Base-by-base conservation (phyloP, 2,797 vertebrate genomes). In the Molossus alvarezi region DNA sequence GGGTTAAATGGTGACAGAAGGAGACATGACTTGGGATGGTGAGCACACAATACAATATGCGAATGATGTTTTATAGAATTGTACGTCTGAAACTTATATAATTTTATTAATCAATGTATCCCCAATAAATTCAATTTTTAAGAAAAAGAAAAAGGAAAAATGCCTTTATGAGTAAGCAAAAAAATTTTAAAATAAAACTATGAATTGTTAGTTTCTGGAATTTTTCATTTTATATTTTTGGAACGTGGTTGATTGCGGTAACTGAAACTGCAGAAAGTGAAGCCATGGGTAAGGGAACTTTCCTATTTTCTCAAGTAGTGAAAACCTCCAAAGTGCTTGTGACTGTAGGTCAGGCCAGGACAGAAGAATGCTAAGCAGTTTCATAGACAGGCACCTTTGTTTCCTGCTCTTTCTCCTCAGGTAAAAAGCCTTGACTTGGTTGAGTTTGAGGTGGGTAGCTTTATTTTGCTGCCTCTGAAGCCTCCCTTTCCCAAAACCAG, bases 401-500 rank as follows among this genome's bases (percentile, higher is more conserved):
- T 72, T 79, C 15, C 51, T 77, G 25, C 33, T 62, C 41, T 57
- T 76, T 92, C 29, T 53, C n/a, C 62, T 73, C 53, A 23, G 8
- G 23, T 88, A 12, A 53, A 62, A 65, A 25, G 3, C 25, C 60
- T 64, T 80, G 37, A 72, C n/a, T 83, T 60, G 13, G 8, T 45
- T 51, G 57, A 80, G 3, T 45, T 20, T 41, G 29, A 85, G 4
- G 20, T 18, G 10, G 17, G 45, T 41, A 51, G 10, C 85, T 41
- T 91, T 53, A 33, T 77, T 62, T 90, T 67, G 48, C 15, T 77
- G 53, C 45, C 33, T 85, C 58, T 17, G 80, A 81, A 76, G 21
- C 29, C n/a, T 71, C 33, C 29, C 67, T 53, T 88, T 86, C 85
- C 84, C 27, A 82, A 88, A 71, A 17, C 25, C 90, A 69, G 73